These are phyloP conservation scores for Atractosteus spatula DNA, from an alignment of 2,113 vertebrate genomes.

Conservation along the genomic window DNA sequence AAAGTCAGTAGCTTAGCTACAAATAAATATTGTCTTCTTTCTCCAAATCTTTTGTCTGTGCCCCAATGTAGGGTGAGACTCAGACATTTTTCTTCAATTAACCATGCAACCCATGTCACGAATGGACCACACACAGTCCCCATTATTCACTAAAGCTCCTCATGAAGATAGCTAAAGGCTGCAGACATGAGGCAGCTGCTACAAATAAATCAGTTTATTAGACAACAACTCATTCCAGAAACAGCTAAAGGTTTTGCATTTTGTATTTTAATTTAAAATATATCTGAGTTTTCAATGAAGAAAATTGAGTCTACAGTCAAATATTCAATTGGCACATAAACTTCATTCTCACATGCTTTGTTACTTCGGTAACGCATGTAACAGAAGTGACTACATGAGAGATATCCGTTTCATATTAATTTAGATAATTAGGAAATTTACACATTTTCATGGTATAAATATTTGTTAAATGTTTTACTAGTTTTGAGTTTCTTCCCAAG, in stretches of 20 bases:
- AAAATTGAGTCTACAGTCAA: no score
- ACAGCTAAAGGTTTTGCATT: not conserved
- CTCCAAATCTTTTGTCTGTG: not conserved
- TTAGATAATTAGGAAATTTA: no score
- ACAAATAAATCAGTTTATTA: slow-evolving; percentile 5
- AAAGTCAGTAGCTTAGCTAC: not conserved
- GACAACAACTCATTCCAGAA: not conserved
- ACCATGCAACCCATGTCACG: not conserved
- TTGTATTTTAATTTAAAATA: not conserved
- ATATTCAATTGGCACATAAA: no score
- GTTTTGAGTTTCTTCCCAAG: no score
- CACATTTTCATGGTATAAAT: no score
- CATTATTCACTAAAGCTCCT: not conserved
- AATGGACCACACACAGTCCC: slow-evolving; percentile 8
- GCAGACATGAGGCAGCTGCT: slow-evolving; percentile 3
- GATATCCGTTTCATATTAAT: no score
- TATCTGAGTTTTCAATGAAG: not conserved
- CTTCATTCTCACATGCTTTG: no score
- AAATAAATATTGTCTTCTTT: not conserved
- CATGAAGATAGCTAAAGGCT: slow-evolving; percentile 4
- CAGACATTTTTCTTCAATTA: not conserved
- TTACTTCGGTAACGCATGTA: no score
- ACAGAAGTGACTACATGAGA: no score
- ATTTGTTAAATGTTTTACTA: no score
- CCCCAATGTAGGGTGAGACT: not conserved